Conservation (phyloP, 2,113 vertebrate species). For the Edolisoma coerulescens region DNA sequence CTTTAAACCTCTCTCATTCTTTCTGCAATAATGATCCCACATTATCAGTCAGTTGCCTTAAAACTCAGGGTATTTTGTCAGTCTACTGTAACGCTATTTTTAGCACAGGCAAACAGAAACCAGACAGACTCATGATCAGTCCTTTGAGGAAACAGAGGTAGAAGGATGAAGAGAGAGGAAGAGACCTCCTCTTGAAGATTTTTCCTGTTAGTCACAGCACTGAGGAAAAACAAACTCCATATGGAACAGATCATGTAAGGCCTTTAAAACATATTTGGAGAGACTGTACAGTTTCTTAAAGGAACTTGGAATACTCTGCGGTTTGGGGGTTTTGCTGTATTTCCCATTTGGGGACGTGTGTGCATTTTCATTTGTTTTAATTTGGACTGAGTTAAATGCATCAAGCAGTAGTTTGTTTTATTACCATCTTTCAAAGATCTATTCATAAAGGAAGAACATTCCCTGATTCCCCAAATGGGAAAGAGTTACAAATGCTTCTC, state of each 20-base stretch:
- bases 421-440: background rate
- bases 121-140: background rate
- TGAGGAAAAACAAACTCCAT: slow-evolving; percentile 45
- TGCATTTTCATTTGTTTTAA: slow-evolving; percentile 25
- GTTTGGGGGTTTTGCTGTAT: background rate
- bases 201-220: slow-evolving; percentile 58
- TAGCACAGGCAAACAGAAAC: slow-evolving; percentile 39
- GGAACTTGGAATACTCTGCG: slow-evolving; percentile 1
- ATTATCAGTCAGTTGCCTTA: background rate
- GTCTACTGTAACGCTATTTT: background rate
- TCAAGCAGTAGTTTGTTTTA: slow-evolving; percentile 1
- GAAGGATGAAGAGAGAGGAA: slow-evolving; percentile 32
- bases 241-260: slow-evolving; percentile 50
- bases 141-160: slow-evolving; percentile 12
- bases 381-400: background rate
- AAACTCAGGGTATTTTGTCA: background rate
- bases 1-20: background rate
- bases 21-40: background rate
- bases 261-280: slow-evolving; percentile 50
- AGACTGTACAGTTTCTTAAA: slow-evolving; percentile 13
- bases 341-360: background rate
- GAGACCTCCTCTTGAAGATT: slow-evolving; percentile 46
- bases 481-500: background rate
- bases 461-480: background rate
- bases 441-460: background rate